Evolutionary conservation across 1,140 invertebrate genomes (phyloP).

Genomic region (Drosophila navojoa): DNA sequence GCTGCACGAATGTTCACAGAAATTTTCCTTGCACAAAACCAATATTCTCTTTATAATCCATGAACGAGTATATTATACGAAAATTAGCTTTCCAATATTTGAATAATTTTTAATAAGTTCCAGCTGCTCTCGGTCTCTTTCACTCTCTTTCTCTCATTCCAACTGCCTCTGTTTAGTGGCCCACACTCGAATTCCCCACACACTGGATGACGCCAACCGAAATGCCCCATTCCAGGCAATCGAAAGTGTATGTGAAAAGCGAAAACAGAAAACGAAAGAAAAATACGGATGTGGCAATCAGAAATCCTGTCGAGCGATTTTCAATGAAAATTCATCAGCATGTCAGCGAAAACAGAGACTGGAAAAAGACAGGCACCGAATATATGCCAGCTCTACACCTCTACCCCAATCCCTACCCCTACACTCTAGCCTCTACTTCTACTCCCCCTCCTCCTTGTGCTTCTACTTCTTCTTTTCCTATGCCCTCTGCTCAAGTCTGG

Average conservation of each 20-base stretch:
- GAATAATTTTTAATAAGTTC: too few species aligned
- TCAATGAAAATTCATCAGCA: conserved; percentile 82
- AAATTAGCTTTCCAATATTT: too few species aligned
- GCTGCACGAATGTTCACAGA: too few species aligned
- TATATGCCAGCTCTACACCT: background rate
- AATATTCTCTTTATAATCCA: too few species aligned
- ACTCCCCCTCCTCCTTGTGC: conserved; percentile 3
- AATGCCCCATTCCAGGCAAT: too few species aligned
- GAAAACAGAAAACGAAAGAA: conserved; percentile 10
- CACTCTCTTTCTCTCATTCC: too few species aligned
- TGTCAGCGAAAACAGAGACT: conserved; percentile 38
- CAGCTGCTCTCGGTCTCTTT: too few species aligned
- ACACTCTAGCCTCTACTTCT: conserved; percentile 2
- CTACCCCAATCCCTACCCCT: background rate
- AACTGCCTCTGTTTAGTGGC: too few species aligned
- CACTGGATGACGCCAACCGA: too few species aligned
- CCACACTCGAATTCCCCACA: too few species aligned
- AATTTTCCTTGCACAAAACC: too few species aligned
- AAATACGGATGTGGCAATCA: conserved; percentile 83
- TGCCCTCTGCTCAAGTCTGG: conserved; percentile 23
- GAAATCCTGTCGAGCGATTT: conserved; percentile 73
- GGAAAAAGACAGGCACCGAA: conserved; percentile 22
- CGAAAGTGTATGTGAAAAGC: conserved; percentile 4
- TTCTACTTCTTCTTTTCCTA: conserved; percentile 13
- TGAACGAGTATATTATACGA: too few species aligned